These are phyloP conservation scores for Podarcis muralis DNA, from an alignment of 2,113 vertebrate genomes.

Conservation along the genomic window DNA sequence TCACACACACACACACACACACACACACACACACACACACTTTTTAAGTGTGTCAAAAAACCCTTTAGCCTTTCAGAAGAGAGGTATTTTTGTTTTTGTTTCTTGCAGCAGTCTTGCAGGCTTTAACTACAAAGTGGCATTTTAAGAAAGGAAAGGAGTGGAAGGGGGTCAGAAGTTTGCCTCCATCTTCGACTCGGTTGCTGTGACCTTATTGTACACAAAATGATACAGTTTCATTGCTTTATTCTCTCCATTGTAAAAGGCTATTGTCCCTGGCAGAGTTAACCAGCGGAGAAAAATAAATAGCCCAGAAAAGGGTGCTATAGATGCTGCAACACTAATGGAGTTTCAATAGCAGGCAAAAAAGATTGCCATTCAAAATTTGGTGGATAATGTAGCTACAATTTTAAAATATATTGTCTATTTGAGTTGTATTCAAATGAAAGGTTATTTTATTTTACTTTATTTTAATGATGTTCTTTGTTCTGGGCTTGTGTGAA, in stretches of 20 bases:
- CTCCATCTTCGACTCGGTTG: neutral
- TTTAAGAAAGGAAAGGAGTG: neutral
- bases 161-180: neutral
- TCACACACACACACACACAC: too few species aligned
- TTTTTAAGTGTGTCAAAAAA: neutral
- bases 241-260: neutral
- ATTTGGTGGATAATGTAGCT: too few species aligned
- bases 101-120: neutral
- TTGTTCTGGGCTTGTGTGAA: too few species aligned
- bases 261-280: neutral
- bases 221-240: rapidly evolving
- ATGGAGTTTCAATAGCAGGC: too few species aligned
- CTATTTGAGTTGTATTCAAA: too few species aligned
- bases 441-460: too few species aligned
- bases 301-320: too few species aligned
- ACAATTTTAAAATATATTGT: too few species aligned
- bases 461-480: too few species aligned
- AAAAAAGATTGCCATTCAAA: too few species aligned
- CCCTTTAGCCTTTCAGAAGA: neutral
- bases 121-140: neutral
- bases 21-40: neutral
- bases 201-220: neutral
- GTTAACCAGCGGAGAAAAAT: neutral
- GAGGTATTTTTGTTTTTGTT: neutral
- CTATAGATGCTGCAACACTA: too few species aligned